Base-by-base conservation (phyloP, 2,888 invertebrate species). In the Pteria penguin region DNA sequence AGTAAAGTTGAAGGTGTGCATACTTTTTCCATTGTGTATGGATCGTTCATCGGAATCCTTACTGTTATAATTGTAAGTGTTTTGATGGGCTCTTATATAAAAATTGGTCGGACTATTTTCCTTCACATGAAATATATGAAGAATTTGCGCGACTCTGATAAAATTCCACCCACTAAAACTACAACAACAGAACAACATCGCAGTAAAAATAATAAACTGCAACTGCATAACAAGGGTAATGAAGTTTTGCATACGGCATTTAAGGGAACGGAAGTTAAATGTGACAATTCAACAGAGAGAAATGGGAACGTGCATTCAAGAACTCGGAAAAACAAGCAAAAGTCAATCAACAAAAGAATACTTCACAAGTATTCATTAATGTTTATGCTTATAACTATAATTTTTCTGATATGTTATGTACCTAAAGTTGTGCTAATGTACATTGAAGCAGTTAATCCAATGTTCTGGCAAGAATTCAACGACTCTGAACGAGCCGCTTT, bases 311-410 rank as follows among this genome's bases (percentile, higher is more conserved):
- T n/a, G n/a, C n/a, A n/a, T n/a, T n/a, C n/a, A n/a, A n/a, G n/a
- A n/a, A n/a, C n/a, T n/a, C n/a, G n/a, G n/a, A n/a, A n/a, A n/a
- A n/a, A n/a, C n/a, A n/a, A 52, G 18, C 27, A 24, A 3, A 32
- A 33, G 11, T 54, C 33, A 1, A 36, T 2, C 1, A 65, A 65
- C 36, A 8, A 32, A 11, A 72, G 27, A 26, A 26, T 55, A 14
- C 24, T 65, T 32, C 52, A 54, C 8, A 72, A 57, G 27, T 63
- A 57, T 33, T 32, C 69, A 2, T 8, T 72, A 1, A 75, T 75
- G 66, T 75, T 75, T 58, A 71, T 75, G 75, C 24, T 71, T 11
- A 75, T 75, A 54, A 75, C 75, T 2, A 26, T 75, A 0, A 62
- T 75, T 22, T 75, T 75, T 29, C 22, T 75, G 24, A 29, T 66